These are phyloP conservation scores for Tupiocoris notatus DNA, from an alignment of 2,888 invertebrate species.

Conservation along the genomic window DNA sequence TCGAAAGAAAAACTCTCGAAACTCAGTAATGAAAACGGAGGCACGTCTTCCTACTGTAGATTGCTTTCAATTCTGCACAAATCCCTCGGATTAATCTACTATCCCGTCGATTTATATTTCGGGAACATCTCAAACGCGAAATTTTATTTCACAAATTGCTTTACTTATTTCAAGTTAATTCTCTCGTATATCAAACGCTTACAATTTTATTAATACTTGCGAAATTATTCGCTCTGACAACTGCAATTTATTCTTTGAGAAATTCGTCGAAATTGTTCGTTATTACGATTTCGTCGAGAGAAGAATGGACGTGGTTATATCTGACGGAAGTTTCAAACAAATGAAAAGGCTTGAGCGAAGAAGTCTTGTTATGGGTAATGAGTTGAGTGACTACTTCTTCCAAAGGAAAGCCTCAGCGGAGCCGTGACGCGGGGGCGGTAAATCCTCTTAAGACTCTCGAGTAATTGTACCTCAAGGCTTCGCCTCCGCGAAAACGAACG, in stretches of 20 bases:
- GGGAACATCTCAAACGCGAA: no score
- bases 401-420: background rate
- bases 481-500: background rate
- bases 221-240: no score
- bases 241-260: background rate
- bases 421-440: background rate
- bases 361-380: slow-evolving; percentile 5
- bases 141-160: no score
- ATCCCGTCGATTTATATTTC: no score
- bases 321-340: background rate
- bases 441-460: slow-evolving; percentile 28
- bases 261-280: background rate
- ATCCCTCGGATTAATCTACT: no score
- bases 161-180: no score
- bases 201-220: no score
- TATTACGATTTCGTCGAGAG: background rate
- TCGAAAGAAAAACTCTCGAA: background rate
- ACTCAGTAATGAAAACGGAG: no score
- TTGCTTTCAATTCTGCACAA: background rate
- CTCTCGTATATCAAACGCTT: no score
- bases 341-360: background rate
- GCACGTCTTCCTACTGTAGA: background rate
- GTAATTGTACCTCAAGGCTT: slow-evolving; percentile 28
- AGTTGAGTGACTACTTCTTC: slow-evolving; percentile 17
- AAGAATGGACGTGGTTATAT: background rate